Conservation (phyloP, 2,113 vertebrate genomes). For the Raja brachyura region DNA sequence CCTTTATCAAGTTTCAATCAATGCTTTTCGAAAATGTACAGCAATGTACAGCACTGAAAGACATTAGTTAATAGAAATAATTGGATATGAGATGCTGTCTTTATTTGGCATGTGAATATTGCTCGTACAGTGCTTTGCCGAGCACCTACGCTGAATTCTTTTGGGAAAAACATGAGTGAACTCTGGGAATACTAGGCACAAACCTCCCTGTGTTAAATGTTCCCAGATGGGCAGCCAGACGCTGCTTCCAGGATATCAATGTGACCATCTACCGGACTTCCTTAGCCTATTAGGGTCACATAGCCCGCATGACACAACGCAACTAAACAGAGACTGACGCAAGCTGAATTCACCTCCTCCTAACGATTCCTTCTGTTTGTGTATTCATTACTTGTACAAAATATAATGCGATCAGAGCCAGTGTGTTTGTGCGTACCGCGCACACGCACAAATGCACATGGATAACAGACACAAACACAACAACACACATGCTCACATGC, state of each 20-base stretch:
- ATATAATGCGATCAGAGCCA: background rate
- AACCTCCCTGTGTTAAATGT: constrained; percentile 33
- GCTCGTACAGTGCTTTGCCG: background rate
- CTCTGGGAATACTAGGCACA: constrained; percentile 35
- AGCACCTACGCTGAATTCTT: constrained; percentile 6
- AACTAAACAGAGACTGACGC: background rate
- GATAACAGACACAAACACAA: too few species aligned
- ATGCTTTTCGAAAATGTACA: background rate
- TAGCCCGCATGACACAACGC: background rate
- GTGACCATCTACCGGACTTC: constrained; percentile 37
- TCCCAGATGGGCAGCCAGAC: constrained; percentile 38
- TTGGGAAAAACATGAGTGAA: constrained; percentile 30
- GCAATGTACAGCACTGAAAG: background rate
- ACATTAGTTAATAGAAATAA: background rate
- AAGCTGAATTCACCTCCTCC: background rate
- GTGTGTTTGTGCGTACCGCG: too few species aligned
- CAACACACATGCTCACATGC: too few species aligned
- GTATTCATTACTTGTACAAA: background rate
- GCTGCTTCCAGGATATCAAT: constrained; percentile 34
- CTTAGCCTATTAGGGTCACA: constrained; percentile 35
- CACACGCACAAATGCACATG: too few species aligned
- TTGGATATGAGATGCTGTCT: background rate
- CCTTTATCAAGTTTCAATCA: background rate
- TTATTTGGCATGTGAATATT: background rate
- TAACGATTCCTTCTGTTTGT: background rate